A percentile compares a stretch with the other conserved stretches of the same genome.
phyloP scores from a whole-genome alignment of 2,113 vertebrate species.

The Haliaeetus leucogaster region DNA sequence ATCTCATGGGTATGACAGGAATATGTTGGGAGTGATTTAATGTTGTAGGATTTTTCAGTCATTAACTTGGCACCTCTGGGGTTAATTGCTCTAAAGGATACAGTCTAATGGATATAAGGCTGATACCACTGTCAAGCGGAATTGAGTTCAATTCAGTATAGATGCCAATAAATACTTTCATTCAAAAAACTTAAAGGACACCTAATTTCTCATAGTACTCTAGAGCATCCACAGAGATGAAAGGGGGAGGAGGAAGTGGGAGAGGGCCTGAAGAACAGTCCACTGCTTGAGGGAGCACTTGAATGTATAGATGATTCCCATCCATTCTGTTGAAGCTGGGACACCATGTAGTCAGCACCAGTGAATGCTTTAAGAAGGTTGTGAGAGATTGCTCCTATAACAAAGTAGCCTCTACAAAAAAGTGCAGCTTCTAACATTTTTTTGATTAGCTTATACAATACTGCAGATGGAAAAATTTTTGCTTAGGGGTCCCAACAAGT shows the following conservation, averaged over 20 bases:
- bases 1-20: not conserved
- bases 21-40: not conserved
- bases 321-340: not conserved
- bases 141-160: not conserved
- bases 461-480: not conserved
- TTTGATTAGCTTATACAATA: not conserved
- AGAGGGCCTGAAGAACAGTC: not conserved
- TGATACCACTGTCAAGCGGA: not conserved
- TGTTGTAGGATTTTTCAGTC: not conserved
- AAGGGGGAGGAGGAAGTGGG: not conserved
- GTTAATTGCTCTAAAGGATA: not conserved
- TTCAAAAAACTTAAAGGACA: not conserved
- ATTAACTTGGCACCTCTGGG: not conserved
- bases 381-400: not conserved
- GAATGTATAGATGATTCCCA: not conserved
- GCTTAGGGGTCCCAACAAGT: rapidly evolving
- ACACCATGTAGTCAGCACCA: not conserved
- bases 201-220: not conserved
- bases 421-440: not conserved
- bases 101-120: not conserved
- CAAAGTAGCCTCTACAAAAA: not conserved
- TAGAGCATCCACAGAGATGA: not conserved
- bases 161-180: not conserved
- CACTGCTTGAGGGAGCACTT: not conserved
- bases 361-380: not conserved